A percentile compares a stretch with the other conserved stretches of the same genome.
phyloP scores from a whole-genome alignment of 1,140 invertebrate genomes.

The Pectinophora gossypiella region DNA sequence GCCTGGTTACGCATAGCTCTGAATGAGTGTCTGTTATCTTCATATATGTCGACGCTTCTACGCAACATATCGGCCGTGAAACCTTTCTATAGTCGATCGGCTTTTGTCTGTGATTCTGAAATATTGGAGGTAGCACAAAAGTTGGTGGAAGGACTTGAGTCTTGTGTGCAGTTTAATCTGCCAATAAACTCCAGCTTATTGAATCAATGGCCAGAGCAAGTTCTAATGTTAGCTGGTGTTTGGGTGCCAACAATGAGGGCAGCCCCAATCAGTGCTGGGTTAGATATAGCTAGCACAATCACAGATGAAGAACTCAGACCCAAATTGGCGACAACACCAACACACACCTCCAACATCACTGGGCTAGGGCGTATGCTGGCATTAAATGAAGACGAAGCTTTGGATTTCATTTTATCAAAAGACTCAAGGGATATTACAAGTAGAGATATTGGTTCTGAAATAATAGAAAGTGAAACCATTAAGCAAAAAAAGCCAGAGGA shows the following conservation, averaged over 20 bases:
- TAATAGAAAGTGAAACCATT: constrained; percentile 11
- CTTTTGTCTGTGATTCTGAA: constrained; percentile 87
- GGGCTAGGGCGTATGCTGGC: constrained; percentile 71
- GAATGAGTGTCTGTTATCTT: constrained; percentile 91
- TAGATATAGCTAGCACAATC: constrained; percentile 85
- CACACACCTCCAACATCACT: constrained; percentile 55
- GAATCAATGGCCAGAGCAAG: constrained; percentile 92
- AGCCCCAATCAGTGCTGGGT: constrained; percentile 79
- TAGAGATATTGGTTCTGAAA: not conserved
- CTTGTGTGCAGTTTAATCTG: constrained; percentile 85
- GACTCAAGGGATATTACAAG: constrained; percentile 34
- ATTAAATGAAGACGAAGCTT: constrained; percentile 79
- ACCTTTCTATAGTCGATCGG: constrained; percentile 86
- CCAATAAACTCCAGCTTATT: constrained; percentile 91
- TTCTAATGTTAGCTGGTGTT: constrained; percentile 88
- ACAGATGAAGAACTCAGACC: constrained; percentile 64
- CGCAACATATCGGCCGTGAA: constrained; percentile 76
- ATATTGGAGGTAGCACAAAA: constrained; percentile 86
- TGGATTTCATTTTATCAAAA: constrained; percentile 79
- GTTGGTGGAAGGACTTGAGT: constrained; percentile 86
- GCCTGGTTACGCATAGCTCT: constrained; percentile 92
- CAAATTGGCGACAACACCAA: constrained; percentile 62
- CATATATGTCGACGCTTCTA: constrained; percentile 85
- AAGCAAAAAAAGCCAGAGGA: constrained; percentile 23
- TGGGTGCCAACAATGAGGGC: constrained; percentile 86